Evolutionary conservation across 2,888 invertebrate species (phyloP), one percentile per base, ranked within the genome.

Genomic region (Drosophila seclusa): DNA sequence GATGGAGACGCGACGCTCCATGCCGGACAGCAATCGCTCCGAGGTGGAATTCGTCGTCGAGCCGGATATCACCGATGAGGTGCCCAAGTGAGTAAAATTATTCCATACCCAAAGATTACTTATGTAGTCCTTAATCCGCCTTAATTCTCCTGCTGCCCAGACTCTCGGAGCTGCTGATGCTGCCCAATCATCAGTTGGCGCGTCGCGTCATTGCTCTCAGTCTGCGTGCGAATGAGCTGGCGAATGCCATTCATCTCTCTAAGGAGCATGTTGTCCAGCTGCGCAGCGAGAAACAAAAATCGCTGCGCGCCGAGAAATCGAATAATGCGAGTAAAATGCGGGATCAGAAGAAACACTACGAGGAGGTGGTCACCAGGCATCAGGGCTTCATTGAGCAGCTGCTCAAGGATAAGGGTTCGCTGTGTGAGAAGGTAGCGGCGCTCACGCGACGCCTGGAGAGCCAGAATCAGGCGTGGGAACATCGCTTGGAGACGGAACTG

Each of bases 351-450:
- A 94, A 95, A 31, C 97, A 97, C 81, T 96, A 96, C 83, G 97
- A 97, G 85, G 94, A 92, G 3, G 94, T 96, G 1, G 95, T 97
- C 29, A 95, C 95, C 77, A 94, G 97, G 18, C 97, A 97, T 90
- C 97, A 97, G 90, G 96, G 95, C 72, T 97, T 97, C 80, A 97
- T 97, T 55, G 97, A 97, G 90, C 96, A 96, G 94, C 91, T 97
- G 54, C 95, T 97, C 73, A 95, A 95, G 66, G 97, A 97, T 90
- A 97, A 97, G 93, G 96, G 96, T 74, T 94, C 95, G 0, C 91
- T 97, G 24, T 96, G 96, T 82, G 96, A 97, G 75, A 93, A 93
- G 78, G 92, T 93, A 4, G 91, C 93, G 5, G 92, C 92, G 0
- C 73, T 93, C 0, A 92, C 93, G 2, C 85, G 93, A 0, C 92